A percentile compares a stretch with the other conserved stretches of the same genome.
Evolutionary conservation across 2,888 invertebrate species (phyloP).

Genomic region (Polyploca ridens): DNA sequence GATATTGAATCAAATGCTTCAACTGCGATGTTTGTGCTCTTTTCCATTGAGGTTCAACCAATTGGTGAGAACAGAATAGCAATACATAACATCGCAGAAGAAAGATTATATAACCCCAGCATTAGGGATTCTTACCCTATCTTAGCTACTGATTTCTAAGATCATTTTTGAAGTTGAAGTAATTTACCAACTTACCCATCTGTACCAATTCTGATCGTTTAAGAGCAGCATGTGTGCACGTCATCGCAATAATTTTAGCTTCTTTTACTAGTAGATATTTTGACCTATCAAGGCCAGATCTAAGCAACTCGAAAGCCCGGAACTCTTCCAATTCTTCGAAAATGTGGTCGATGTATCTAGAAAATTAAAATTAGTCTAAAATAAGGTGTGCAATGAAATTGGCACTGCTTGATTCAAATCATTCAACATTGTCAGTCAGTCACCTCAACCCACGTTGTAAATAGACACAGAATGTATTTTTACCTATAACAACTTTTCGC

Average conservation of each 20-base stretch:
- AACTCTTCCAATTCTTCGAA: slow-evolving; percentile 99
- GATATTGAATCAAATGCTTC: too few relatives aligned
- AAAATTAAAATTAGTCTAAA: slow-evolving; percentile 13
- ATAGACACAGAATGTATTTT: background rate
- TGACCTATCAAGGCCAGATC: slow-evolving; percentile 97
- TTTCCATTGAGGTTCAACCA: too few relatives aligned
- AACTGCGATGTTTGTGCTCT: too few relatives aligned
- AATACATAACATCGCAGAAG: too few relatives aligned
- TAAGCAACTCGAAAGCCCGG: slow-evolving; percentile 97
- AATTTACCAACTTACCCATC: slow-evolving; percentile 87
- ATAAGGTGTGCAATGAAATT: background rate
- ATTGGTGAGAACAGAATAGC: too few relatives aligned
- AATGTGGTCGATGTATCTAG: slow-evolving; percentile 95
- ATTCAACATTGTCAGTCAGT: too few relatives aligned
- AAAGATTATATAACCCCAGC: too few relatives aligned
- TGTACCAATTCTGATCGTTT: slow-evolving; percentile 98
- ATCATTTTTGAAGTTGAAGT: background rate
- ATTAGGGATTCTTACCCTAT: too few relatives aligned
- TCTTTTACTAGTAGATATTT: slow-evolving; percentile 99
- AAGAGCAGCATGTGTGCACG: slow-evolving; percentile 99
- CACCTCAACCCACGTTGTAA: background rate
- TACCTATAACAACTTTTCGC: slow-evolving; percentile 96
- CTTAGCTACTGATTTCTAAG: too few relatives aligned
- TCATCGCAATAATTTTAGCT: slow-evolving; percentile 99
- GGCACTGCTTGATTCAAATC: background rate